A percentile compares a stretch with the other conserved stretches of the same genome.
Evolutionary conservation across 2,797 vertebrate species (phyloP).

Genomic region (Acanthiza pusilla): DNA sequence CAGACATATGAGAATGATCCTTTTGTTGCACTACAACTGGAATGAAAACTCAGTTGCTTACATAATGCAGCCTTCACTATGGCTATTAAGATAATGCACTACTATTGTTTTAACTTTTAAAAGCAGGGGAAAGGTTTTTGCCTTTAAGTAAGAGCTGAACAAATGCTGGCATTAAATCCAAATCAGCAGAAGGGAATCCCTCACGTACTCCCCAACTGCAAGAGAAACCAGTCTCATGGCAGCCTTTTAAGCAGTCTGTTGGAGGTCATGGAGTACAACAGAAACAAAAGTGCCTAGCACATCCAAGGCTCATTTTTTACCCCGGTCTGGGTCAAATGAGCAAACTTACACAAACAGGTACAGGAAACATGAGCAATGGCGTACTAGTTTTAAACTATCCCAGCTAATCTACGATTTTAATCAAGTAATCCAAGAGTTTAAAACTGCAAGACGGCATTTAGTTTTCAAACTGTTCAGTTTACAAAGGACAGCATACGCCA

Average conservation of each 20-base stretch:
- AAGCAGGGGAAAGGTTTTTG: not conserved
- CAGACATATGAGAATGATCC: not conserved
- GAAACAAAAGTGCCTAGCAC: not conserved
- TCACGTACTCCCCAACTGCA: not conserved
- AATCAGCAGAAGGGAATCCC: not conserved
- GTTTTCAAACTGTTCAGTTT: not conserved
- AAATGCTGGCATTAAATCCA: not conserved
- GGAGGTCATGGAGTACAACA: not conserved
- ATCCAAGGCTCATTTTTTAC: not conserved
- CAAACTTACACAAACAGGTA: not conserved
- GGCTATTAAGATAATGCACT: not conserved
- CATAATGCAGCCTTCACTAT: not conserved
- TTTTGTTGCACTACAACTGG: not conserved
- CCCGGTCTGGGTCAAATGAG: not conserved
- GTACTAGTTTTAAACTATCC: not conserved
- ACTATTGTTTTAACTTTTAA: not conserved
- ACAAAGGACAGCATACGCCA: not conserved
- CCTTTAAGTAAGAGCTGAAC: not conserved
- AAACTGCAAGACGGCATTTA: not conserved
- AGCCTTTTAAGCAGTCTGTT: not conserved
- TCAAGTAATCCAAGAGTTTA: not conserved
- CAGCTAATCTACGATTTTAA: not conserved
- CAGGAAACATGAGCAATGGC: rapidly evolving
- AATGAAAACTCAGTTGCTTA: not conserved
- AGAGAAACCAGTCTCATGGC: not conserved